A percentile compares a stretch with the other conserved stretches of the same genome.
phyloP scores from a whole-genome alignment of 2,113 vertebrate species.

The Balaeniceps rex region DNA sequence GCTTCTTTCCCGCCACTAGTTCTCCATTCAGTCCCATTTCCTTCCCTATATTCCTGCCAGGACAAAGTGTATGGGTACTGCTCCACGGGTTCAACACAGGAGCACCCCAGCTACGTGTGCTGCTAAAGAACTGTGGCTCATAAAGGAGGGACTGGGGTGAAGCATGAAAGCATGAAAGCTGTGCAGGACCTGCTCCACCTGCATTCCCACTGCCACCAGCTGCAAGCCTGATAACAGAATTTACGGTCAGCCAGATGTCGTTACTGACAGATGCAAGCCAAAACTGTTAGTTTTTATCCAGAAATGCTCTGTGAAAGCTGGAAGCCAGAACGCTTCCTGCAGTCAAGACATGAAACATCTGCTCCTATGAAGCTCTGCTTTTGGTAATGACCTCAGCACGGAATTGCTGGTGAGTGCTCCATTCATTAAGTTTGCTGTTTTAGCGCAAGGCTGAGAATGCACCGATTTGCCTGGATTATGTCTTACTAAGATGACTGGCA shows the following conservation, averaged over 20 bases:
- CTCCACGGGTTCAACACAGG: not conserved
- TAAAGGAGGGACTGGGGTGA: not conserved
- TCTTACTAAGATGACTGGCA: not conserved
- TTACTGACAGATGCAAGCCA: not conserved
- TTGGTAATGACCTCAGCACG: not conserved
- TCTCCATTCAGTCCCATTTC: not conserved
- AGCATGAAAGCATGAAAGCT: not conserved
- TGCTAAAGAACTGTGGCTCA: not conserved
- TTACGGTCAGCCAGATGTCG: not conserved
- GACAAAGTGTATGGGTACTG: not conserved
- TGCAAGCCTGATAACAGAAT: not conserved
- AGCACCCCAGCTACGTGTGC: not conserved
- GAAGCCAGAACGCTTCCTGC: not conserved
- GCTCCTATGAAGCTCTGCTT: not conserved
- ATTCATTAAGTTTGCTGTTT: not conserved
- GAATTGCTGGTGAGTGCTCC: not conserved
- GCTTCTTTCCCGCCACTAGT: not conserved
- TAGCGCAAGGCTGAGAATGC: not conserved
- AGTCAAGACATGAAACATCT: not conserved
- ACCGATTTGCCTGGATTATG: not conserved
- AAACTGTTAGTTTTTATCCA: not conserved
- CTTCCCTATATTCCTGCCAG: not conserved
- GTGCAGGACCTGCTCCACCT: not conserved
- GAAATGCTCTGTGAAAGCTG: not conserved
- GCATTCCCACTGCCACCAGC: not conserved